These are phyloP conservation scores for Erebia epiphron DNA, from an alignment of 2,888 invertebrate genomes.

Conservation along the genomic window DNA sequence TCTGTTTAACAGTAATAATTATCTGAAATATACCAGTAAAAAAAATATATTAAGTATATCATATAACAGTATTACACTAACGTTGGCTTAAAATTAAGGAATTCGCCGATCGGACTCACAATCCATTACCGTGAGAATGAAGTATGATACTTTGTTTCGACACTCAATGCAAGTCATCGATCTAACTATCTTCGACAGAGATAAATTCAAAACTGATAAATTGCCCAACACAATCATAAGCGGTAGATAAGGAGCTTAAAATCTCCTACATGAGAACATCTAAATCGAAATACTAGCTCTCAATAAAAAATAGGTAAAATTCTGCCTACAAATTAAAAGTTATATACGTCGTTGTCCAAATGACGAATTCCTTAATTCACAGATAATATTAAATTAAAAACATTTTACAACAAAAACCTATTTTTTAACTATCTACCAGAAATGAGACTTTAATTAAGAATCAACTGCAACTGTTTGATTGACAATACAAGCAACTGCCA, in stretches of 20 bases:
- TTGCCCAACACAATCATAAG: background rate
- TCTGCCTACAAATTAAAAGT: background rate
- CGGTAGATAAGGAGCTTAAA: background rate
- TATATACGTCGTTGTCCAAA: background rate
- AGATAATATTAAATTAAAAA: constrained; percentile 38
- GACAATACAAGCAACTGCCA: constrained; percentile 35
- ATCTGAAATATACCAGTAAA: constrained; percentile 80
- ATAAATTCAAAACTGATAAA: background rate
- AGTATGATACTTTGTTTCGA: background rate
- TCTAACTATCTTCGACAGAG: background rate
- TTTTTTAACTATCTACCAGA: constrained; percentile 40
- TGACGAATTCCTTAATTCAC: constrained; percentile 29
- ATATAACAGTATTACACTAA: constrained; percentile 70
- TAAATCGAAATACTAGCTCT: background rate
- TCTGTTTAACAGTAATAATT: constrained; percentile 78
- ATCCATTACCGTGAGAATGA: background rate
- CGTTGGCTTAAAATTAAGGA: constrained; percentile 50
- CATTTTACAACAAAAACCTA: constrained; percentile 40
- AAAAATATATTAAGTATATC: constrained; percentile 73
- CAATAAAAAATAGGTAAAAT: background rate
- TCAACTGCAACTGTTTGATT: constrained; percentile 16
- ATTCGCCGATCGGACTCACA: constrained; percentile 33
- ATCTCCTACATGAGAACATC: background rate
- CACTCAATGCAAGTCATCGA: background rate
- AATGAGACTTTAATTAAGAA: constrained; percentile 37